These are phyloP conservation scores for Urosaurus nigricauda DNA, from an alignment of 2,797 vertebrate genomes.

Conservation along the genomic window DNA sequence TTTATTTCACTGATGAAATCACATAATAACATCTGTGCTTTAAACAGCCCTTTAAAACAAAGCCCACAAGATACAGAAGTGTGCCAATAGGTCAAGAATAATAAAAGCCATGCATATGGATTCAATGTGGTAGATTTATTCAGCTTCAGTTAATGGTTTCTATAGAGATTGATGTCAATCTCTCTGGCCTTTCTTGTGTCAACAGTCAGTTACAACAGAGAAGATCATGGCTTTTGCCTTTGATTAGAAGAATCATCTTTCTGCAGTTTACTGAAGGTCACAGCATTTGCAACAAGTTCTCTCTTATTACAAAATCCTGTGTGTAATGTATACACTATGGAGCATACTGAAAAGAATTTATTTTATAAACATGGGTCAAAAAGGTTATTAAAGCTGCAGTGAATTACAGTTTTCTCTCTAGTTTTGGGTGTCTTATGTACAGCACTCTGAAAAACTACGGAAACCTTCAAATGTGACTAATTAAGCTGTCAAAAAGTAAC, in stretches of 20 bases:
- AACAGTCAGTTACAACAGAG: slow-evolving; percentile 85
- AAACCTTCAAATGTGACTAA: slow-evolving; percentile 73
- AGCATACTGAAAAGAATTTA: slow-evolving; percentile 75
- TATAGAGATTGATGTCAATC: slow-evolving; percentile 87
- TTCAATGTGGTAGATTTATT: slow-evolving; percentile 84
- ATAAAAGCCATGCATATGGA: slow-evolving; percentile 86
- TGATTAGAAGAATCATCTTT: slow-evolving; percentile 86
- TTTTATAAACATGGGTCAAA: slow-evolving; percentile 65
- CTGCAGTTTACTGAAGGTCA: slow-evolving; percentile 87
- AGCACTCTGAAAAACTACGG: slow-evolving; percentile 61
- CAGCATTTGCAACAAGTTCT: slow-evolving; percentile 78
- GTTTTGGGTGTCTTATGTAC: slow-evolving; percentile 58
- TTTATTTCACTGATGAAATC: slow-evolving; percentile 81
- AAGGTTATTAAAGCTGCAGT: slow-evolving; percentile 54
- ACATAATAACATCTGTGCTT: slow-evolving; percentile 81
- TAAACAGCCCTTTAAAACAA: slow-evolving; percentile 82
- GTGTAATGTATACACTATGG: slow-evolving; percentile 72
- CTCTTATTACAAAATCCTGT: slow-evolving; percentile 79
- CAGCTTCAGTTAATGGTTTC: slow-evolving; percentile 83
- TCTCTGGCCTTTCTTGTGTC: slow-evolving; percentile 88
- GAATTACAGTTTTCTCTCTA: slow-evolving; percentile 61
- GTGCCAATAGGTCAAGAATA: slow-evolving; percentile 83
- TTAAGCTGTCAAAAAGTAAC: slow-evolving; percentile 74
- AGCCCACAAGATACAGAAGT: slow-evolving; percentile 81
- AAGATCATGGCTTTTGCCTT: slow-evolving; percentile 85